These are phyloP conservation scores for Chloropsis hardwickii DNA, from an alignment of 2,113 vertebrate species.

Conservation along the genomic window DNA sequence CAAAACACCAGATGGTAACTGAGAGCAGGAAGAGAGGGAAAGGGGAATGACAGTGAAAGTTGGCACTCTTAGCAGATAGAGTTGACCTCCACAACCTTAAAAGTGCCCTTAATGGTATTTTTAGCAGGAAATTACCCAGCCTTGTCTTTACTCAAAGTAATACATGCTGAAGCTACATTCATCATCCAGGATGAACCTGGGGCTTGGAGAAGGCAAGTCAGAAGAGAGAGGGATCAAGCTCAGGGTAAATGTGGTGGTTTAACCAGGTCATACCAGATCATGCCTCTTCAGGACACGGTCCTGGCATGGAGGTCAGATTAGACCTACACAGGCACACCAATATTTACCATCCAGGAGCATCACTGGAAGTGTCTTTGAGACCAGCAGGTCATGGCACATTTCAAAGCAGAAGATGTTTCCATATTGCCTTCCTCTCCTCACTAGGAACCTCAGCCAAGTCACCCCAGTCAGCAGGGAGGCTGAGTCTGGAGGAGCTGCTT, in stretches of 20 bases:
- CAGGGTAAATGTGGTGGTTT: neutral
- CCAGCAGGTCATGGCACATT: neutral
- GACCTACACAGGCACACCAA: neutral
- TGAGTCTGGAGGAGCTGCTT: neutral
- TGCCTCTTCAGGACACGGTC: neutral
- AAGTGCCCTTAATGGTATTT: neutral
- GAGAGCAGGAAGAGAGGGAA: neutral
- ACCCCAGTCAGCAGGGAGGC: neutral
- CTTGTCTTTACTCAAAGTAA: neutral
- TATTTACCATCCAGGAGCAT: neutral
- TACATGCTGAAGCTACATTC: neutral
- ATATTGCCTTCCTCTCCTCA: neutral
- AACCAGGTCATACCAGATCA: neutral
- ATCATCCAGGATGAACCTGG: neutral
- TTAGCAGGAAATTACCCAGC: neutral
- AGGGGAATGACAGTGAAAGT: neutral
- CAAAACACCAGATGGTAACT: neutral
- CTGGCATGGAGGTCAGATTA: neutral
- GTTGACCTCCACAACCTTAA: neutral
- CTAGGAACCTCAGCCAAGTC: neutral
- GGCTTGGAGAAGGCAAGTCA: neutral
- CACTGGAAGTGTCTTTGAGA: neutral
- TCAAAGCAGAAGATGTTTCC: neutral
- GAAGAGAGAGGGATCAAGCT: neutral
- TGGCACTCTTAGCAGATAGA: neutral